Evolutionary conservation across 2,113 vertebrate species (phyloP), one percentile per base, ranked within the genome.

Genomic region (Butastur rufipennis): DNA sequence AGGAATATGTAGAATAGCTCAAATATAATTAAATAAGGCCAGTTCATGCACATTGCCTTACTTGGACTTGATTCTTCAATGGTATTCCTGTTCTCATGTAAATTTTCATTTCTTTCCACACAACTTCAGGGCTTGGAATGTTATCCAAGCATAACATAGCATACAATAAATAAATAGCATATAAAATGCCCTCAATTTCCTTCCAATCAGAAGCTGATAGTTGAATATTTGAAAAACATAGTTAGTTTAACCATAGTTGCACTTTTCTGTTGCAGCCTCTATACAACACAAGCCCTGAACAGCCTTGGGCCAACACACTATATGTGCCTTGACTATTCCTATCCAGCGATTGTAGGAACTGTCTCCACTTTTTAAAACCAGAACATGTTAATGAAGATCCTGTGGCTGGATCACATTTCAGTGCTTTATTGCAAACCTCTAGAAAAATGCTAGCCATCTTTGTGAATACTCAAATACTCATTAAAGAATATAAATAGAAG

Each of bases 101-200:
- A 40, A 6, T 65, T 72, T 63, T 48, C 2, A 1, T 25, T 20
- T 36, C 42, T 58, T 58, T 31, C 32, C 19, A 7, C 2, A n/a
- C 0, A 58, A 3, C 3, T 70, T 62, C 29, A 45, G 7, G 11
- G 1, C 11, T 85, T 18, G 1, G 10, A 50, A 34, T 8, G 1
- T 20, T 77, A 62, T 31, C 3, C 3, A 42, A 42, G 12, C 40
- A 42, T 42, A 42, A 42, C 40, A 42, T 42, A 42, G 40, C 40
- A 42, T 42, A 42, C 13, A 42, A 42, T 13, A 42, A 42, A 42
- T 8, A 65, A 63, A 73, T 17, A 56, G 0, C 2, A 6, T 63
- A 11, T 34, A 67, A 88, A 65, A 20, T 7, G 2, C 2, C 29
- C 5, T 45, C 12, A 53, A 9, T 63, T 72, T 81, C 11, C 7